Conservation (phyloP, 1,140 invertebrate genomes). For the Neodiprion pinetum region DNA sequence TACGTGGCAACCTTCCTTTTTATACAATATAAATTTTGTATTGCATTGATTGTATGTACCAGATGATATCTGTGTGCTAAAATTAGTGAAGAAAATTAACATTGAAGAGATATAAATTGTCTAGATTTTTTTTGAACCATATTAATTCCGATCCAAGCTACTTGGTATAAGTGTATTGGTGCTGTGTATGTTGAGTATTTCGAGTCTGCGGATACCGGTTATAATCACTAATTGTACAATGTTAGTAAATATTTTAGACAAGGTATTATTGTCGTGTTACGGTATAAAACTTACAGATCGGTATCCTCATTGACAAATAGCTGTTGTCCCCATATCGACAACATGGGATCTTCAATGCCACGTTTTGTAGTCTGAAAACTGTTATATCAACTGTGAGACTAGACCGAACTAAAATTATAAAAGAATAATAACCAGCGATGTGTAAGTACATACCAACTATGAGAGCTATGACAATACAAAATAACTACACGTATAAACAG, state of each 20-base stretch:
- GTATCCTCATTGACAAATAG: constrained; percentile 96
- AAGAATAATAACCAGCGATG: constrained; percentile 7
- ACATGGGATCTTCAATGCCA: constrained; percentile 96
- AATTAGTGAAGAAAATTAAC: too few species aligned
- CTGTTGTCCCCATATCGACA: constrained; percentile 96
- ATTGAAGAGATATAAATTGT: too few species aligned
- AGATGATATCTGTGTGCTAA: too few species aligned
- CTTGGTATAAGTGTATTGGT: constrained; percentile 2
- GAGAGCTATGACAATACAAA: neutral
- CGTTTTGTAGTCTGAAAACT: constrained; percentile 95
- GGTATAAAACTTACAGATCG: constrained; percentile 83
- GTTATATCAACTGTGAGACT: constrained; percentile 46
- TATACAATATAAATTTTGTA: constrained; percentile 3
- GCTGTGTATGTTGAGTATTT: constrained; percentile 4
- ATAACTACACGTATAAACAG: constrained; percentile 2
- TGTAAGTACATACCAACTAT: neutral
- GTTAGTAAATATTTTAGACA: too few species aligned
- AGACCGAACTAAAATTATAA: constrained; percentile 4
- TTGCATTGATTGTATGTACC: neutral
- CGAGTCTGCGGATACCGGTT: neutral
- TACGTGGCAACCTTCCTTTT: constrained; percentile 1
- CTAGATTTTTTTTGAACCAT: too few species aligned
- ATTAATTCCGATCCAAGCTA: too few species aligned
- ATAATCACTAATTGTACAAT: neutral
- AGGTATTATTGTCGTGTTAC: too few species aligned